Conservation (phyloP, 2,113 vertebrate genomes). For the Dicrurus megarhynchus region DNA sequence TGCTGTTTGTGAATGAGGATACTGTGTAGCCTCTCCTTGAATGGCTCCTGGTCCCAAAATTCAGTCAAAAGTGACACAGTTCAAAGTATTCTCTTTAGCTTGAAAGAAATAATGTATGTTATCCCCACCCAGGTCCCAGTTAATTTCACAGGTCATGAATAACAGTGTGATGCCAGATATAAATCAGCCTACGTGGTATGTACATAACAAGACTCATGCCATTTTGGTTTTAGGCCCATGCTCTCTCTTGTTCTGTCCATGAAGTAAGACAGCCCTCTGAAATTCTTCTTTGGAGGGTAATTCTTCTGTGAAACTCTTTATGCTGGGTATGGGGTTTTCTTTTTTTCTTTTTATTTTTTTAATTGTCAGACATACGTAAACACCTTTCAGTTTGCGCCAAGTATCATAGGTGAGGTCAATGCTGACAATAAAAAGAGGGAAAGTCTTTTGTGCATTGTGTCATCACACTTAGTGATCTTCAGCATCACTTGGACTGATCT, state of each 20-base stretch:
- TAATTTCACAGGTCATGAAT: background rate
- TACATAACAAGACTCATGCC: background rate
- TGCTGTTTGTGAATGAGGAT: background rate
- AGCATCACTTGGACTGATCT: background rate
- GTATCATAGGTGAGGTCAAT: background rate
- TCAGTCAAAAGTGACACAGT: background rate
- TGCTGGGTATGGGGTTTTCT: background rate
- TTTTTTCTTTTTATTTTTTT: background rate
- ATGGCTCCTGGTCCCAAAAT: background rate
- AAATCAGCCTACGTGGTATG: accelerated
- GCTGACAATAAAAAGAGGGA: background rate
- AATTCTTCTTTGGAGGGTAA: background rate
- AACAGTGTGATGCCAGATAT: background rate
- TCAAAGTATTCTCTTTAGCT: background rate
- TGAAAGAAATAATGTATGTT: background rate
- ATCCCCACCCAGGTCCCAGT: background rate
- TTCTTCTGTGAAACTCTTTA: background rate
- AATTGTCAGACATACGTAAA: background rate
- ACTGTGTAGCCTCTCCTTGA: background rate
- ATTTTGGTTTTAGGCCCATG: background rate
- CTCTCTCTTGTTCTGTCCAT: background rate
- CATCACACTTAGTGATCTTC: background rate
- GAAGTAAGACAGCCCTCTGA: background rate
- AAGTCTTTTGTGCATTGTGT: background rate
- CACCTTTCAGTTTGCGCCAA: background rate